Evolutionary conservation across 2,113 vertebrate genomes (phyloP).

Genomic region (Rhipidura dahli): DNA sequence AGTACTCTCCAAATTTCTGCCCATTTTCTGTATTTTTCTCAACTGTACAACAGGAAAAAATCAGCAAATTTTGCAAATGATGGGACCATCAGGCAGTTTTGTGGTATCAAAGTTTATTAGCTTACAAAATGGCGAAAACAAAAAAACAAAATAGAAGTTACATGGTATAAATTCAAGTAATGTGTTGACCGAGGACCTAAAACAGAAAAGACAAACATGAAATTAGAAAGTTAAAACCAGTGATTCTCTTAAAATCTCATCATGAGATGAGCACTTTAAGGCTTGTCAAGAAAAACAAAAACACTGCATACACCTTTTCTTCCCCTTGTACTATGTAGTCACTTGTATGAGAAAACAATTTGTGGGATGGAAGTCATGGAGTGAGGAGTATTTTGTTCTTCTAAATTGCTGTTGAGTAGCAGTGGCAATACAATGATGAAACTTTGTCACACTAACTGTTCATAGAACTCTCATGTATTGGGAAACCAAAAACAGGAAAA

Average conservation of each 20-base stretch:
- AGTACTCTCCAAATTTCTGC: neutral
- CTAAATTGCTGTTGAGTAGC: neutral
- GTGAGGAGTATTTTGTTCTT: neutral
- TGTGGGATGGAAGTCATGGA: neutral
- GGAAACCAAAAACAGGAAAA: neutral
- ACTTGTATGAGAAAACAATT: neutral
- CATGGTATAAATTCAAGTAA: neutral
- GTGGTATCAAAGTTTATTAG: constrained; percentile 43
- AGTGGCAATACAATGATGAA: neutral
- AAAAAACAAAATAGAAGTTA: neutral
- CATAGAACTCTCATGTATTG: neutral
- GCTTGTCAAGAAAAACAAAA: neutral
- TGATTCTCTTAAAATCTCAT: neutral
- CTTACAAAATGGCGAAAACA: neutral
- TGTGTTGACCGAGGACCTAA: neutral
- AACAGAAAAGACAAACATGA: constrained; percentile 8
- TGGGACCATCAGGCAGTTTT: neutral
- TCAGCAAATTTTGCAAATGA: neutral
- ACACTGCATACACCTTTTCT: neutral
- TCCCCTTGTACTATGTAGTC: rapidly evolving
- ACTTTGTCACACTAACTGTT: neutral
- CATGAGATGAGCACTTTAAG: neutral
- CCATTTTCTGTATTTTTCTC: neutral
- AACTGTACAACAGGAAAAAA: neutral
- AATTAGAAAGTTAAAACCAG: constrained; percentile 2